Evolutionary conservation across 2,888 invertebrate genomes (phyloP).

Genomic region (Oscheius sp.): DNA sequence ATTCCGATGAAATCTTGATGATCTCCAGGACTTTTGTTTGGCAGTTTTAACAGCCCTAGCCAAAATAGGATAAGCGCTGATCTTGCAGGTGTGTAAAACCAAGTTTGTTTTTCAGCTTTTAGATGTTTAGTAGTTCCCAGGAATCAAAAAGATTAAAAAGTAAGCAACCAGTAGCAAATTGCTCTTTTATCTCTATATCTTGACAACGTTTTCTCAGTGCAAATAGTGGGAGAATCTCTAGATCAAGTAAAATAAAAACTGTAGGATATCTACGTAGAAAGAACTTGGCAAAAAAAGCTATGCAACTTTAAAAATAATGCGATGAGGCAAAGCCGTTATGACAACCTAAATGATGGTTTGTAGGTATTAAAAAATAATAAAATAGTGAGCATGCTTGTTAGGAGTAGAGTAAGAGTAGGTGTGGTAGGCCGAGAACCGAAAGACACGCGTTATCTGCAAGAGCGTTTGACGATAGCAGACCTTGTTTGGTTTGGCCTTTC

Average conservation of each 20-base stretch:
- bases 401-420: slow-evolving; percentile 6
- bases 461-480: slow-evolving; percentile 13
- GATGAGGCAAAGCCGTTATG: too few relatives aligned
- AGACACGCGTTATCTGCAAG: slow-evolving; percentile 26
- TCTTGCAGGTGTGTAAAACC: too few relatives aligned
- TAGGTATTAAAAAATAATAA: neutral
- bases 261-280: too few relatives aligned
- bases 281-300: too few relatives aligned
- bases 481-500: slow-evolving; percentile 12
- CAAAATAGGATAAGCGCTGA: neutral
- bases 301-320: too few relatives aligned
- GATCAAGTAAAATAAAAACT: too few relatives aligned
- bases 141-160: too few relatives aligned
- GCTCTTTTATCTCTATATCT: neutral
- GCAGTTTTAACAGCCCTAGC: neutral
- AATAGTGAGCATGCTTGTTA: neutral
- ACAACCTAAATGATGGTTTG: too few relatives aligned
- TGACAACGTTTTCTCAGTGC: neutral
- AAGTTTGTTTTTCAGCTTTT: too few relatives aligned
- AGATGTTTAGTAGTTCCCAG: too few relatives aligned
- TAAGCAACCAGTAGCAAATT: neutral
- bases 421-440: slow-evolving; percentile 19
- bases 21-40: neutral
- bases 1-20: slow-evolving; percentile 24
- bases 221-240: neutral